A percentile compares a stretch with the other conserved stretches of the same genome.
Conservation (phyloP, 1,140 invertebrate genomes). For the Drosophila lacteicornis region DNA sequence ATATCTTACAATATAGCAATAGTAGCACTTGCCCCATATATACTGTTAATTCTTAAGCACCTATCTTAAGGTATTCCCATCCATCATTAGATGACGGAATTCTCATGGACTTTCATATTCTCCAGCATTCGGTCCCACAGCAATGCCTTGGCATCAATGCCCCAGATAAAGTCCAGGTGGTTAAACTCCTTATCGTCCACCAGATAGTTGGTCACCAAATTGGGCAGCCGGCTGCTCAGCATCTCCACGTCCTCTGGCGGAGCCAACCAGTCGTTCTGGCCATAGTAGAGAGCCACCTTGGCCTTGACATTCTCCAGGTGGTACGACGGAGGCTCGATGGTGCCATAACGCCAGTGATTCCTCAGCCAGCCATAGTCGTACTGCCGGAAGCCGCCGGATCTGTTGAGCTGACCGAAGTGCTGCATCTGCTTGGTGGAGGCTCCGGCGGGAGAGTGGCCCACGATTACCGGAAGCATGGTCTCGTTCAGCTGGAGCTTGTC, state of each 20-base stretch:
- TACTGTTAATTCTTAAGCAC: slow-evolving; percentile 30
- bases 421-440: slow-evolving; percentile 91
- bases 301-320: slow-evolving; percentile 86
- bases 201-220: slow-evolving; percentile 84
- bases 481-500: slow-evolving; percentile 86
- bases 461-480: slow-evolving; percentile 90
- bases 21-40: slow-evolving; percentile 14
- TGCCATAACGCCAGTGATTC: slow-evolving; percentile 85
- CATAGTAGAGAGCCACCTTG: slow-evolving; percentile 88
- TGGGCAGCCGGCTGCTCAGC: slow-evolving; percentile 84
- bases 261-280: slow-evolving; percentile 88
- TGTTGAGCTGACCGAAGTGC: slow-evolving; percentile 88
- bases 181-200: slow-evolving; percentile 85
- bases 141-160: slow-evolving; percentile 85
- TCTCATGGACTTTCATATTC: slow-evolving; percentile 72
- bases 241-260: slow-evolving; percentile 85
- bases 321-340: slow-evolving; percentile 87
- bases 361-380: slow-evolving; percentile 85
- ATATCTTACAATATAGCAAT: slow-evolving; percentile 31
- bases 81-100: slow-evolving; percentile 36
- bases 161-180: slow-evolving; percentile 87
- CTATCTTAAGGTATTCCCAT: neutral
- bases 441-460: slow-evolving; percentile 91
- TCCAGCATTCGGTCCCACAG: slow-evolving; percentile 85
- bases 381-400: slow-evolving; percentile 85